Evolutionary conservation across 2,113 vertebrate species (phyloP).

Genomic region (Oryzias curvinotus): DNA sequence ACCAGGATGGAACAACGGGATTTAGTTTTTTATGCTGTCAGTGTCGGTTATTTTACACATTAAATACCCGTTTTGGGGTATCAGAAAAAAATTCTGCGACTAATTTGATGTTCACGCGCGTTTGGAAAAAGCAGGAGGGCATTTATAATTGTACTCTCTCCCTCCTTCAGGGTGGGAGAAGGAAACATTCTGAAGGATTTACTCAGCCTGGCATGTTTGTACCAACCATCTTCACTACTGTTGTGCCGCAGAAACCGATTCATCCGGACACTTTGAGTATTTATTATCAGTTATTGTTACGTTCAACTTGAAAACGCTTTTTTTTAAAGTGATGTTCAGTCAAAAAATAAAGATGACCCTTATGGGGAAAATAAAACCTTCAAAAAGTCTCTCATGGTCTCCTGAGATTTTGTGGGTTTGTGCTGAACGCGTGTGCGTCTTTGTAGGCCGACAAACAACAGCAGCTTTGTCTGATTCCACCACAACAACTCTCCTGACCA

Average conservation of each 20-base stretch:
- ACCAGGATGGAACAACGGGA: slow-evolving; percentile 21
- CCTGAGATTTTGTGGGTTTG: background rate
- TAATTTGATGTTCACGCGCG: background rate
- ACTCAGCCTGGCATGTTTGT: slow-evolving; percentile 1
- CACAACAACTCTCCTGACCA: no score
- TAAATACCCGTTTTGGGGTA: slow-evolving; percentile 40
- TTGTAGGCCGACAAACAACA: no score
- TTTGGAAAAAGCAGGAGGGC: no score
- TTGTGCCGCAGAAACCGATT: background rate
- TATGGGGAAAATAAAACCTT: slow-evolving; percentile 26
- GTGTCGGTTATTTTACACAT: slow-evolving; percentile 14
- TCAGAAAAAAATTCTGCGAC: background rate
- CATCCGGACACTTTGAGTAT: slow-evolving; percentile 19
- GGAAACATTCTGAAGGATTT: slow-evolving; percentile 3
- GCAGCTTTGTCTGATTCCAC: no score
- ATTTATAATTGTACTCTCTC: no score
- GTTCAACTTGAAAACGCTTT: slow-evolving; percentile 35
- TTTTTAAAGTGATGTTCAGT: slow-evolving; percentile 24
- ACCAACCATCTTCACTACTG: background rate
- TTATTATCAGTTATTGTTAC: slow-evolving; percentile 43
- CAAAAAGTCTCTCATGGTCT: slow-evolving; percentile 9
- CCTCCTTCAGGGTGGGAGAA: background rate
- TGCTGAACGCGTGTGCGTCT: background rate
- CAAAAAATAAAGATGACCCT: slow-evolving; percentile 21
- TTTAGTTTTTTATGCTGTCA: slow-evolving; percentile 18